Evolutionary conservation across 2,797 vertebrate species (phyloP), one percentile per base, ranked within the genome.

Genomic region (Eptatretus atami): DNA sequence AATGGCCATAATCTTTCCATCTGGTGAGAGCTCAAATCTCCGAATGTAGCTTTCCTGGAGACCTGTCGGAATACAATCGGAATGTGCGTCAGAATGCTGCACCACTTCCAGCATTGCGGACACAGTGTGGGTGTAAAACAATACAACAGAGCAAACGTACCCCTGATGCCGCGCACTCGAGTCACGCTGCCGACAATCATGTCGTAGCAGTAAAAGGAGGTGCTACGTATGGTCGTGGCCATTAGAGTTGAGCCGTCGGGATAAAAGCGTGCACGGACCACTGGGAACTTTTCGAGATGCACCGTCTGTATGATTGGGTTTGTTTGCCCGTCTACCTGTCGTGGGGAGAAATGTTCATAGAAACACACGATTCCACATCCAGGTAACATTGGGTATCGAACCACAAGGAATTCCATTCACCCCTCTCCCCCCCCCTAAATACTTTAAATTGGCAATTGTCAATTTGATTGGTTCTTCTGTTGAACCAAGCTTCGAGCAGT

Each of bases 271-370:
- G 88, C 84, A 53, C 75, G 80, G 69, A 78, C 78, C 65, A 96
- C 68, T 0, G 86, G 86, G 75, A 94, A 96, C 1, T 70, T 73
- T 68, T 95, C 80, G 68, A 96, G 75, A 73, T 81, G 78, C 68
- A 96, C 78, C 69, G 82, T 92, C 73, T 95, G 86, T 72, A 96
- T 90, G 76, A 79, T 82, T 1, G 82, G 80, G 73, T 96, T 96
- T 3, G 70, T 80, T 75, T 82, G 76, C 11, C 84, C 84, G 9
- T 95, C 90, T 65, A 95, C 87, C 90, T 96, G 70, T 44, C 31
- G 31, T 44, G 31, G 31, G 31, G 31, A 44, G 31, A 44, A 44
- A 44, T 44, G 31, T 44, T 44, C 31, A 44, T 44, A 44, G 4
- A 44, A 44, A 44, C 31, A 44, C 6, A 44, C 31, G 31, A 44